Evolutionary conservation across 1,140 invertebrate species (phyloP).

Genomic region (Drosophila rufa): DNA sequence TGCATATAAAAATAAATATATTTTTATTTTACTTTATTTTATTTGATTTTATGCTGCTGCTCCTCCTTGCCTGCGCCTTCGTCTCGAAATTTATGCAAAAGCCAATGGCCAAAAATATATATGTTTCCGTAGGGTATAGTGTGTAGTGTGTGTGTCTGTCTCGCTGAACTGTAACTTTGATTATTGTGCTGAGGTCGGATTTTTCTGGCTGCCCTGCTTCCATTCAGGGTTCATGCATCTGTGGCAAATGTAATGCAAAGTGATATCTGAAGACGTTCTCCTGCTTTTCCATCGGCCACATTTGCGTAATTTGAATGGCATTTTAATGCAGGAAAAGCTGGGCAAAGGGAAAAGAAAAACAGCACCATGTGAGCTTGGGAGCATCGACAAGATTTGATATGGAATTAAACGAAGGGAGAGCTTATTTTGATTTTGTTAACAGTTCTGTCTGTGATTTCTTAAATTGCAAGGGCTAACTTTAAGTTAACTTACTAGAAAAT

Average conservation of each 20-base stretch:
- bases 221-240: conserved; percentile 49
- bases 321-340: conserved; percentile 46
- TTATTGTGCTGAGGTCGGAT: conserved; percentile 55
- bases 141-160: conserved; percentile 4
- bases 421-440: conserved; percentile 15
- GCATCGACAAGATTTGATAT: conserved; percentile 17
- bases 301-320: conserved; percentile 51
- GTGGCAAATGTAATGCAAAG: conserved; percentile 55
- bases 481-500: too few species aligned
- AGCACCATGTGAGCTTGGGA: conserved; percentile 3
- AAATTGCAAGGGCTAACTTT: too few species aligned
- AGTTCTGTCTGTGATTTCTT: too few species aligned
- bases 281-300: conserved; percentile 15
- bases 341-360: conserved; percentile 13
- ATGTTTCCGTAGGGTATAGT: not conserved
- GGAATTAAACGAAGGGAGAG: not conserved
- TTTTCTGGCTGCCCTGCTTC: conserved; percentile 36
- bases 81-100: conserved; percentile 57
- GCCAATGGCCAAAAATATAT: conserved; percentile 54
- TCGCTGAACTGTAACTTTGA: conserved; percentile 52
- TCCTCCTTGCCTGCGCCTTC: conserved; percentile 9
- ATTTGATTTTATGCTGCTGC: conserved; percentile 55
- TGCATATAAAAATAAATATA: conserved; percentile 75
- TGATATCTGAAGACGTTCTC: conserved; percentile 40
- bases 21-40: conserved; percentile 55